phyloP scores from a whole-genome alignment of 2,113 vertebrate genomes.

The Neogobius melanostomus region DNA sequence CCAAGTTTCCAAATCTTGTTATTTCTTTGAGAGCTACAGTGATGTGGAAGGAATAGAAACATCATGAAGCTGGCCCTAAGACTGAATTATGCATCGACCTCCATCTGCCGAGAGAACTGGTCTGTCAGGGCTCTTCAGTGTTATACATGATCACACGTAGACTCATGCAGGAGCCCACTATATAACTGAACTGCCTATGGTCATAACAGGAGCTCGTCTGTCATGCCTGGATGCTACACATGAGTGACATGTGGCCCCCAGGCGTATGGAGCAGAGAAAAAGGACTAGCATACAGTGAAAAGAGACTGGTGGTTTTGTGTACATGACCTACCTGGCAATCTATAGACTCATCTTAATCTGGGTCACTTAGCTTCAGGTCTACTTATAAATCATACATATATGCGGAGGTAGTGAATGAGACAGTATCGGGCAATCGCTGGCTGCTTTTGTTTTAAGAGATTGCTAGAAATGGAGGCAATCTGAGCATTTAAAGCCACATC shows the following conservation, averaged over 20 bases:
- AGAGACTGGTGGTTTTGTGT: no score
- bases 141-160: slow-evolving; percentile 19
- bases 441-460: no score
- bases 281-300: no score
- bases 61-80: slow-evolving; percentile 68
- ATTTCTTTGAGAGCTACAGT: slow-evolving; percentile 52
- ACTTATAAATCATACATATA: no score
- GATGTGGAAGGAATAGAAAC: slow-evolving; percentile 70
- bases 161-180: slow-evolving; percentile 30
- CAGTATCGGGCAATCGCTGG: no score
- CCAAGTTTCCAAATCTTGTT: slow-evolving; percentile 37
- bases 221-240: neutral
- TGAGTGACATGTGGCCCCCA: no score
- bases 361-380: no score
- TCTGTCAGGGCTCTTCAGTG: slow-evolving; percentile 72
- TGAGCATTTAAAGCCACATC: no score
- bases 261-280: no score
- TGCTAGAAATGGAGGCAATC: no score
- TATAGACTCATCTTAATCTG: neutral
- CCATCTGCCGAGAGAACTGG: slow-evolving; percentile 74
- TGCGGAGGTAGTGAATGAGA: no score
- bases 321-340: no score
- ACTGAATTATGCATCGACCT: slow-evolving; percentile 73
- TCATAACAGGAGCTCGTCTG: slow-evolving; percentile 7
- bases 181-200: slow-evolving; percentile 5